Conservation (phyloP, 1,140 invertebrate genomes). For the Nasonia longicornis region DNA sequence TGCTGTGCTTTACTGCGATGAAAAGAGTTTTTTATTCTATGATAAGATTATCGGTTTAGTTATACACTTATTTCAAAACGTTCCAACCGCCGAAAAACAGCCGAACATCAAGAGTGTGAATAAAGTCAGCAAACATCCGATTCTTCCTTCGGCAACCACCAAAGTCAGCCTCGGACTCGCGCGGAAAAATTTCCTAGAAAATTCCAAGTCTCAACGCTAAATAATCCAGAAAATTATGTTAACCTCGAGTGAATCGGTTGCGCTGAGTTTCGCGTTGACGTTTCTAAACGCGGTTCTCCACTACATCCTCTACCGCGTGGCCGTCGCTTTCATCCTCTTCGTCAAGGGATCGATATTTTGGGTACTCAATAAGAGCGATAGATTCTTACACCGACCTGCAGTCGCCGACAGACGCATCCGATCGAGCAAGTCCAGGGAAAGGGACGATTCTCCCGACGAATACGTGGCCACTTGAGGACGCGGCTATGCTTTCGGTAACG, state of each 20-base stretch:
- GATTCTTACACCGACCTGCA: background rate
- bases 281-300: slow-evolving; percentile 54
- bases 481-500: slow-evolving; percentile 57
- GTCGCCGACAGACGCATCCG: background rate
- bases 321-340: slow-evolving; percentile 49
- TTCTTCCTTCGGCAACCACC: too few relatives aligned
- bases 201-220: background rate
- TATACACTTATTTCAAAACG: too few relatives aligned
- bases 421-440: slow-evolving; percentile 8
- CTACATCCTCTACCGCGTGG: slow-evolving; percentile 56
- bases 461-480: background rate
- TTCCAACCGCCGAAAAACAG: too few relatives aligned
- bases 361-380: slow-evolving; percentile 42
- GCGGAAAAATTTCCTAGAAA: background rate
- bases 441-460: background rate
- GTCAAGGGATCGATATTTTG: slow-evolving; percentile 47
- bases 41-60: too few relatives aligned
- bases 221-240: slow-evolving; percentile 39
- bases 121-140: too few relatives aligned
- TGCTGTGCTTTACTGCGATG: too few relatives aligned
- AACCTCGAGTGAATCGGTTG: slow-evolving; percentile 44
- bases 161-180: too few relatives aligned
- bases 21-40: too few relatives aligned
- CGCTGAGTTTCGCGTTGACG: slow-evolving; percentile 45
- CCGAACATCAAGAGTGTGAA: too few relatives aligned